Percentiles rank a stretch among this genome's conserved stretches.
These are phyloP conservation scores for Nematostella vectensis DNA, from an alignment of 92 coral and sea anemone species.

Conservation along the genomic window DNA sequence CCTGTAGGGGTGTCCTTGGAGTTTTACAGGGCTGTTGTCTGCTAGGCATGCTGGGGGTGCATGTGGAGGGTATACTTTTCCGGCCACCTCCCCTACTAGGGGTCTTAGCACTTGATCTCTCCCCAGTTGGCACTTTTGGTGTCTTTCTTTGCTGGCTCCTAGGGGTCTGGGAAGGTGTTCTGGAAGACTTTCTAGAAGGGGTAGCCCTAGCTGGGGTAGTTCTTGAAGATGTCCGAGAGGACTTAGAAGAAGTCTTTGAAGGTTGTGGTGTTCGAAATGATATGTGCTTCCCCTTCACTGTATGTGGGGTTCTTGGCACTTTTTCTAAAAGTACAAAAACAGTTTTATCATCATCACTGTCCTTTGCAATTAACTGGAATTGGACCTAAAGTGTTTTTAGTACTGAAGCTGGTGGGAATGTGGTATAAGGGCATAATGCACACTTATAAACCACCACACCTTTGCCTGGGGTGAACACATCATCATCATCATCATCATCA, in stretches of 20 bases:
- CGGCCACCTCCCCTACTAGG: slow-evolving; percentile 33
- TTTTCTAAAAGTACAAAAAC: background rate
- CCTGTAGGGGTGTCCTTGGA: slow-evolving; percentile 81
- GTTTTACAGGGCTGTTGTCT: slow-evolving; percentile 83
- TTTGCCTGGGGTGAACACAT: background rate
- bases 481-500: background rate
- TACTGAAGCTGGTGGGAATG: no score
- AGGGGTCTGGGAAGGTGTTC: slow-evolving; percentile 34
- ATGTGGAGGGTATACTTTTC: slow-evolving; percentile 24
- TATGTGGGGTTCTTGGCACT: background rate
- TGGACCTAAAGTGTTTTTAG: no score
- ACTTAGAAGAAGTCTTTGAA: background rate
- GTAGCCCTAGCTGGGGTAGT: slow-evolving; percentile 17
- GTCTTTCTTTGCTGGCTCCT: slow-evolving; percentile 24
- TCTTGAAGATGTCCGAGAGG: background rate
- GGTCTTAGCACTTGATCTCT: slow-evolving; percentile 26
- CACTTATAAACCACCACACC: no score
- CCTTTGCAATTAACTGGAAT: no score
- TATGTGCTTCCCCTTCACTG: background rate
- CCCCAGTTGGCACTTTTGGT: slow-evolving; percentile 9
- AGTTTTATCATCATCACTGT: slow-evolving; percentile 4
- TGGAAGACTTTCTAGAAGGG: slow-evolving; percentile 12
- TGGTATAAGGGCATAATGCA: no score
- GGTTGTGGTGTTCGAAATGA: background rate
- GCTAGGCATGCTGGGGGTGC: slow-evolving; percentile 78